Evolutionary conservation across 2,888 invertebrate species (phyloP), one percentile per base, ranked within the genome.

Genomic region (Hypomecis punctinalis): DNA sequence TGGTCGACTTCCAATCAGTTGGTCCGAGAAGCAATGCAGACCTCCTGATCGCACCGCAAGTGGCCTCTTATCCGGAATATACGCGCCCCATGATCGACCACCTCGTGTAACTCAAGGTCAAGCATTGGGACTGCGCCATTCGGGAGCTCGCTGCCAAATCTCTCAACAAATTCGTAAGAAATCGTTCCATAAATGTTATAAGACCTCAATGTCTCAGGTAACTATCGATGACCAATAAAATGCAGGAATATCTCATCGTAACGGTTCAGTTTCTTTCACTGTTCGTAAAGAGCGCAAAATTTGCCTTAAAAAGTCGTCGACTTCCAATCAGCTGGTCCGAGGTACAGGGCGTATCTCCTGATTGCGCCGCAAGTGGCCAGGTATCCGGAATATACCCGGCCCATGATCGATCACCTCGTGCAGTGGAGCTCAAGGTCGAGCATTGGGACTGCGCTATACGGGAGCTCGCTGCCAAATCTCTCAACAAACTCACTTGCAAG

Each of bases 1-100:
- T n/a, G n/a, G n/a, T n/a, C n/a, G n/a, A n/a, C 91, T 99, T 99
- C 87, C 98, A 97, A 82, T 96, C 98, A 7, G 98, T 99, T 5
- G 98, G 98, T 0, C 96, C 97, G 1, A 91, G 98, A 39, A 96
- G 94, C 74, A 96, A 97, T 81, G 96, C 98, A 0, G 99, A 96
- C 84, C 91, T 98, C 0, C 94, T 95, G 59, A 86, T 93, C 6
- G 93, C 92, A 0, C 91, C 93, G 4, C 76, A 85, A 70, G 84
- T 93, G 11, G 93, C 93, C 0, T 56, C 96, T 69, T 98, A 95
- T 81, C 93, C 95, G 9, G 97, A 97, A 71, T 99, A 99, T 82
- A 96, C 96, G 0, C 90, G 94, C 59, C 94, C 97, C 0, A 89
- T 99, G 51, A 96, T 99, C 39, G 96, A 97, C 76, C 91, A 93